These are phyloP conservation scores for Glareola pratincola DNA, from an alignment of 2,113 vertebrate genomes.

Conservation along the genomic window DNA sequence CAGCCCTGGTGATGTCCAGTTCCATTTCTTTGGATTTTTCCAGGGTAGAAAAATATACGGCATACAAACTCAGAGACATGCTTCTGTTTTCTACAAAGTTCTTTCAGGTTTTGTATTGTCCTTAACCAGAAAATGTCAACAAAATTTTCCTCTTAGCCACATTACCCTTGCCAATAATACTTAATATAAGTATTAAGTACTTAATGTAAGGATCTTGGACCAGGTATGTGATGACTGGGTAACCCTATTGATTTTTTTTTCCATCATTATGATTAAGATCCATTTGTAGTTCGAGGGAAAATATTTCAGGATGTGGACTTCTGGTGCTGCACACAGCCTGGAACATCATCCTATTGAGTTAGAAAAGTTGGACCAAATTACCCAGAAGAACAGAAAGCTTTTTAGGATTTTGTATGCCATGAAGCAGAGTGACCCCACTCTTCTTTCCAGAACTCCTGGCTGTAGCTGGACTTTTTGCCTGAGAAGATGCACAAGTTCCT, in stretches of 20 bases:
- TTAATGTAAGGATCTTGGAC: neutral
- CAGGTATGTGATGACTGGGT: neutral
- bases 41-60: neutral
- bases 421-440: neutral
- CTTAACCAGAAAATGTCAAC: neutral
- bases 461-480: neutral
- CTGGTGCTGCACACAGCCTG: neutral
- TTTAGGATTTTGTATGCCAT: neutral
- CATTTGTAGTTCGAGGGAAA: neutral
- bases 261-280: neutral
- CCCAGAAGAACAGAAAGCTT: neutral
- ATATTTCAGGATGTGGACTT: neutral
- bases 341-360: neutral
- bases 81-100: neutral
- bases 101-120: neutral
- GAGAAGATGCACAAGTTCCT: neutral
- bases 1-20: neutral
- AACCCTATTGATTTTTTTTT: neutral
- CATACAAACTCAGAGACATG: neutral
- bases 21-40: neutral
- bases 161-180: neutral
- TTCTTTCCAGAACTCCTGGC: neutral
- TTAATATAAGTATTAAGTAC: neutral
- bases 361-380: neutral
- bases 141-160: neutral